Base-by-base conservation (phyloP, 2,888 invertebrate genomes). In the Priapulus caudatus region DNA sequence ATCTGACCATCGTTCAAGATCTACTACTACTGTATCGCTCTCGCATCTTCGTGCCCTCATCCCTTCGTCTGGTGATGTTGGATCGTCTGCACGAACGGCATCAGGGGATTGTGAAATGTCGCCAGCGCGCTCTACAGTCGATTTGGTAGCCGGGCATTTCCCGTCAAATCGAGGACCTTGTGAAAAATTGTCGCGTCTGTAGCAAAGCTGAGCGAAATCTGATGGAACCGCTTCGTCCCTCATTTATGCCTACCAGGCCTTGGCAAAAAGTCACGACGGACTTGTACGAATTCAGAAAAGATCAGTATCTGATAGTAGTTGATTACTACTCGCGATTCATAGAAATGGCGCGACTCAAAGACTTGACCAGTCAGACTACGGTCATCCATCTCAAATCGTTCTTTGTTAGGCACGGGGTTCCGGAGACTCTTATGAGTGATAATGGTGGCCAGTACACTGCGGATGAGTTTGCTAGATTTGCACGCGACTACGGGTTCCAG, bases 191-290 rank as follows among this genome's bases (percentile, higher is more conserved):
- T 20, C 43, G 44, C 20, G 15, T 15, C 54, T 55, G 33, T 50
- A 51, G 24, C 54, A 52, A 16, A 44, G 22, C 16, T 45, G 49
- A 33, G 16, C 10, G n/a, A 33, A 10, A 33, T n/a, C 10, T 10
- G 10, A 10, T 33, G 16, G 59, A 61, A 51, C 59, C 57, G 45
- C 33, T 60, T 19, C 50, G 53, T 21, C 51, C 56, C 19, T 23
- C 54, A 4, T 45, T 51, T 15, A 56, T 61, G 20, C 62, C 60
- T 18, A 21, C 50, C 20, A 53, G 52, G 24, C 60, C 59, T n/a
- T 60, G 59, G 61, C 53, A 59, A 52, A 60, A 48, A 20, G 52
- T 61, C 22, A 60, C 55, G 4, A 55, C 56, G 24, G 60, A 61
- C 51, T 45, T 63, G 23, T 58, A 59, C 43, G 48, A 60, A 18